Conservation (phyloP, 2,888 invertebrate species). For the Amiota communis region DNA sequence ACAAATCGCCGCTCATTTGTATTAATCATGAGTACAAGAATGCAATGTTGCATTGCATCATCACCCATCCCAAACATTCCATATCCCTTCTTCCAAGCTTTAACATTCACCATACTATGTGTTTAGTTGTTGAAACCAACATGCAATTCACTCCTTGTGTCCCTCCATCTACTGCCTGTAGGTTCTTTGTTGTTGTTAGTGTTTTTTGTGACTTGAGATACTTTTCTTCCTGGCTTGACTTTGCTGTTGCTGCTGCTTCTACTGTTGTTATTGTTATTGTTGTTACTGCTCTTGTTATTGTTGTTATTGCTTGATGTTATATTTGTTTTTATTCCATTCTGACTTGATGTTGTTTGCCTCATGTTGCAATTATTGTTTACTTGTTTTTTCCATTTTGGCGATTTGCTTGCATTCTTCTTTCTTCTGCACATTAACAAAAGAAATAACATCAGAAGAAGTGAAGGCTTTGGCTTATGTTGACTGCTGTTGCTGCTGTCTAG, state of each 20-base stretch:
- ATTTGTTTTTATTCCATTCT: background rate
- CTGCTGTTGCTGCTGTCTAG: too few species aligned
- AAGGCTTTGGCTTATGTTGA: too few species aligned
- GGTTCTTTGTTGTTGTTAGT: background rate
- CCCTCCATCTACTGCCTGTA: background rate
- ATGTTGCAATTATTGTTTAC: conserved; percentile 65
- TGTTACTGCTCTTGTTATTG: conserved; percentile 43
- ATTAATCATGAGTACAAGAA: conserved; percentile 59
- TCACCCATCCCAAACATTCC: background rate
- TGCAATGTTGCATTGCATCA: conserved; percentile 31
- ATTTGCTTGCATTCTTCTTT: conserved; percentile 49
- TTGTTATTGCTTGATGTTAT: conserved; percentile 45
- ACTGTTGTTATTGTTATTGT: conserved; percentile 48
- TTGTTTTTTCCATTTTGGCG: conserved; percentile 46
- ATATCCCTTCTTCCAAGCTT: too few species aligned
- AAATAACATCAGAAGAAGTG: too few species aligned
- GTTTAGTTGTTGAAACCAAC: background rate
- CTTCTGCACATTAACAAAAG: conserved; percentile 33
- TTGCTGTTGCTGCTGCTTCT: conserved; percentile 21
- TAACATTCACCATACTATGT: too few species aligned
- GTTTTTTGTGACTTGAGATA: background rate
- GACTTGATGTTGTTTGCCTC: background rate
- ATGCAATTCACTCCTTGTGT: background rate
- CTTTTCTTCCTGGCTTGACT: conserved; percentile 8
- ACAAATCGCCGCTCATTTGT: conserved; percentile 68